These are phyloP conservation scores for Arenaria interpres DNA, from an alignment of 2,113 vertebrate genomes.

Conservation along the genomic window DNA sequence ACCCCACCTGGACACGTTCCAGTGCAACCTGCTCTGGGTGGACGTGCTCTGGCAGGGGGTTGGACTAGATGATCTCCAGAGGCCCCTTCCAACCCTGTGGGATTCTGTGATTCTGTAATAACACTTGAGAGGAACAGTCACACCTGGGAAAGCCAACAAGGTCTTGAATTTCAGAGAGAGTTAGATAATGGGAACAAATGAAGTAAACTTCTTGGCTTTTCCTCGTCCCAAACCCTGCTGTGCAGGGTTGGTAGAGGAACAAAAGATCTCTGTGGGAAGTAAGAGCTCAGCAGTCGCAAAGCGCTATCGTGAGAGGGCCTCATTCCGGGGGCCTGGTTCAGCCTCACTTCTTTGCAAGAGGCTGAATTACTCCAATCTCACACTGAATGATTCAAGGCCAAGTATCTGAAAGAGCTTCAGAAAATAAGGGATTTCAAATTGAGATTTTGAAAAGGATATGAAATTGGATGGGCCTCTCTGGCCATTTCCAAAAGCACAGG, in stretches of 20 bases:
- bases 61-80: too few relatives aligned
- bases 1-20: too few relatives aligned
- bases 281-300: background rate
- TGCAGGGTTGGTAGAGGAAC: background rate
- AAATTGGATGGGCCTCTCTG: background rate
- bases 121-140: background rate
- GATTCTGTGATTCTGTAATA: too few relatives aligned
- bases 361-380: background rate
- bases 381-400: background rate
- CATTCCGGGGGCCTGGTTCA: background rate
- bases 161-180: background rate
- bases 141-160: background rate
- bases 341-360: background rate
- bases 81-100: too few relatives aligned
- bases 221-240: background rate
- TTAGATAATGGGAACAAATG: background rate
- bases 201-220: background rate
- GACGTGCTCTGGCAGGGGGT: too few relatives aligned
- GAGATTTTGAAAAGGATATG: background rate
- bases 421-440: background rate
- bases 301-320: fast-evolving
- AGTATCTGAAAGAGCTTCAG: background rate
- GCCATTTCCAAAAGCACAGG: background rate
- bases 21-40: too few relatives aligned
- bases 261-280: fast-evolving